Evolutionary conservation across 2,797 vertebrate species (phyloP).

Genomic region (Picus viridis): DNA sequence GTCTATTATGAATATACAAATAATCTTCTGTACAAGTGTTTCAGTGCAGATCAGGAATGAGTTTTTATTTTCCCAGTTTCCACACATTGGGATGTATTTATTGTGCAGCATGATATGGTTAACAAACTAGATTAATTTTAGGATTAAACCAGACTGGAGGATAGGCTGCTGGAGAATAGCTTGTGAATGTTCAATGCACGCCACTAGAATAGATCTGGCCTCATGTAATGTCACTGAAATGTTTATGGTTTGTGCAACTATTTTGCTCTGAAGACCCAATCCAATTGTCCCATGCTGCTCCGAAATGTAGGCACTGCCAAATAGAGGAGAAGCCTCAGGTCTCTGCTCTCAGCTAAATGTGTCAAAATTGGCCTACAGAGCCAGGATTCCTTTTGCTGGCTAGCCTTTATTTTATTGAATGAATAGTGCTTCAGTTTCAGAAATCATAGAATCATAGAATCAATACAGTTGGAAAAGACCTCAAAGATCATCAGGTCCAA

Average conservation of each 20-base stretch:
- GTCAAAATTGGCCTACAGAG: not conserved
- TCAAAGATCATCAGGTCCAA: no score
- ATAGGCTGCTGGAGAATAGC: not conserved
- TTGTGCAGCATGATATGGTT: not conserved
- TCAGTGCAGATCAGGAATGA: not conserved
- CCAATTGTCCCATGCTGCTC: not conserved
- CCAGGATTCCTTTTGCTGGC: not conserved
- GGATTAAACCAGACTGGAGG: not conserved
- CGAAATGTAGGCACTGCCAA: not conserved
- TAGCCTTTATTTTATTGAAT: not conserved
- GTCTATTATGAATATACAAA: not conserved
- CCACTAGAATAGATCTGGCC: not conserved
- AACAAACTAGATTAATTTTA: not conserved
- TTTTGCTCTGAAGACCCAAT: not conserved
- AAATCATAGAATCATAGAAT: no score
- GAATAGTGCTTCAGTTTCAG: not conserved
- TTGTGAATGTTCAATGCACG: not conserved
- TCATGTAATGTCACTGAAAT: not conserved
- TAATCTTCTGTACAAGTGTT: not conserved
- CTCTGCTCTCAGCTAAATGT: not conserved
- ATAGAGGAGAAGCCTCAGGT: not conserved
- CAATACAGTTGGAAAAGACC: no score
- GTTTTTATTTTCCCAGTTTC: not conserved
- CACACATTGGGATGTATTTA: not conserved
- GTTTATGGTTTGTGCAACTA: not conserved